Evolutionary conservation across 2,113 vertebrate species (phyloP).

Genomic region (Phalacrocorax aristotelis): DNA sequence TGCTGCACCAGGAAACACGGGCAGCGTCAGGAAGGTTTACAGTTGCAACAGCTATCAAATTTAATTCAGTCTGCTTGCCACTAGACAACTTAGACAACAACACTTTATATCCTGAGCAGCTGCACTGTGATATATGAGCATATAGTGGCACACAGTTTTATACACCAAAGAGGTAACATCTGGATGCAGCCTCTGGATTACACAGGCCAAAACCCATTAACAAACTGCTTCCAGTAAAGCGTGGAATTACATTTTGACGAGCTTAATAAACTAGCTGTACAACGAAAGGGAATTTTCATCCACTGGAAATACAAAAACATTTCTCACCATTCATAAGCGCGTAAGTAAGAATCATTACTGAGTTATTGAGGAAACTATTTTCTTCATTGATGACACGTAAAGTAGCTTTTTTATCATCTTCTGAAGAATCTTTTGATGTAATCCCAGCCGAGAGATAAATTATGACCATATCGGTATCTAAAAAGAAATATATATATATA

Average conservation of each 20-base stretch:
- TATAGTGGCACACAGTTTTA: background rate
- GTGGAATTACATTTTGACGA: background rate
- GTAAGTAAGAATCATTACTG: conserved; percentile 98
- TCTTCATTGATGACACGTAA: conserved; percentile 93
- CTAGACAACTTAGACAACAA: background rate
- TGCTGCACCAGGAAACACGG: background rate
- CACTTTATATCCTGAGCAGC: background rate
- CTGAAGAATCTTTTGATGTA: conserved; percentile 89
- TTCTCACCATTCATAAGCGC: conserved; percentile 95
- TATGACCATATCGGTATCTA: conserved; percentile 94
- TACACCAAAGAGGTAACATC: background rate
- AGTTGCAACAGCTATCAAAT: background rate
- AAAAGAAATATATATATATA: background rate
- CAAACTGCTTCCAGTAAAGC: background rate
- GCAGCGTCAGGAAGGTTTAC: background rate
- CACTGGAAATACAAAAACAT: background rate
- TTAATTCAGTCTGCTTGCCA: background rate
- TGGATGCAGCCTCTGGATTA: background rate
- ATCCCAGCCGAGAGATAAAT: conserved; percentile 95
- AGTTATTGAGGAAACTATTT: conserved; percentile 95
- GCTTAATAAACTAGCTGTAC: background rate
- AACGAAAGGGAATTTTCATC: conserved; percentile 5
- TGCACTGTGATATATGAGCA: background rate
- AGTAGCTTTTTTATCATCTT: conserved; percentile 92
- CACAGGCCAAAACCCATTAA: background rate